A percentile compares a stretch with the other conserved stretches of the same genome.
These are phyloP conservation scores for Rhea pennata DNA, from an alignment of 2,113 vertebrate species.

Conservation along the genomic window DNA sequence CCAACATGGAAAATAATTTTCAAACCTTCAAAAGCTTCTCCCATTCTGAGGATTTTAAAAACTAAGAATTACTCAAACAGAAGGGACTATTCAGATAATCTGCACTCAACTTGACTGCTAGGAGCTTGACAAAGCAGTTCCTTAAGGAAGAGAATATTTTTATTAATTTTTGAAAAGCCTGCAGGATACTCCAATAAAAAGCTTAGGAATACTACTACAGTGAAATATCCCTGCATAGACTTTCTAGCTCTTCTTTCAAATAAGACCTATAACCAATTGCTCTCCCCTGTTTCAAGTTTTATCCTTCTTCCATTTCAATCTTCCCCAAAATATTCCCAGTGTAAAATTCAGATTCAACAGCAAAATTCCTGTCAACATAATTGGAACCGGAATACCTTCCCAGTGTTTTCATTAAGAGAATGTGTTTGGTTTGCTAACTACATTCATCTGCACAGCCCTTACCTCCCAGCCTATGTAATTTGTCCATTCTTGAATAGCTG, in stretches of 20 bases:
- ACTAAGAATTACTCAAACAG: neutral
- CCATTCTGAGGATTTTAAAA: neutral
- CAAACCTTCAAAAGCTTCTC: neutral
- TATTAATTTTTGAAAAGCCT: neutral
- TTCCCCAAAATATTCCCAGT: neutral
- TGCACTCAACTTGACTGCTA: neutral
- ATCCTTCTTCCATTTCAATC: neutral
- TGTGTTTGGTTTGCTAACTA: neutral
- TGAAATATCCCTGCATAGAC: neutral
- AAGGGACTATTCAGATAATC: neutral
- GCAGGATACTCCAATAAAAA: neutral
- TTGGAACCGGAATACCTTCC: neutral
- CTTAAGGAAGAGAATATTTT: neutral
- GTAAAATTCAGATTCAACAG: neutral
- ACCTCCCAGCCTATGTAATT: slow-evolving; percentile 90
- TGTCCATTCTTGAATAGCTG: slow-evolving; percentile 87
- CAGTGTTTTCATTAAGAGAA: neutral
- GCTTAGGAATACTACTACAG: neutral
- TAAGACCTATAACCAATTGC: neutral
- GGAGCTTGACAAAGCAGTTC: neutral
- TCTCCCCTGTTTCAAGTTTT: neutral
- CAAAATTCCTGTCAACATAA: neutral
- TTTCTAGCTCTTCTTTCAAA: neutral
- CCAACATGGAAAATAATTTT: neutral
- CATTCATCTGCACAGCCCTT: slow-evolving; percentile 1